Evolutionary conservation across 2,888 invertebrate genomes (phyloP), one percentile per base, ranked within the genome.

Genomic region (Drosophila barbarae): DNA sequence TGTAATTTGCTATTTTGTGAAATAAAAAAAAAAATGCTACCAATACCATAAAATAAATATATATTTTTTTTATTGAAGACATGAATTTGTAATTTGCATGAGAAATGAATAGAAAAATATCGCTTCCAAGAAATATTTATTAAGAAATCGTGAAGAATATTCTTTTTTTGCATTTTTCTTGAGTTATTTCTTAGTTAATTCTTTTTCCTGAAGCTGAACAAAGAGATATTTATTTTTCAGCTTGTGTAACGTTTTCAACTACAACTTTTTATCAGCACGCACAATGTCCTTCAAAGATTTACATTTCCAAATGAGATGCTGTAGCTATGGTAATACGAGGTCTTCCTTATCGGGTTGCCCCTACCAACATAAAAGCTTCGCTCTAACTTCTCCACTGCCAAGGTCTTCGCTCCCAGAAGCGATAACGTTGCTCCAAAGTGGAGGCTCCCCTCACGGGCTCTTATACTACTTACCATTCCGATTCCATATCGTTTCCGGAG

Each of bases 401-500:
- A 75, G 78, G 84, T 51, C 60, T 57, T 6, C 12, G n/a, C 23
- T 6, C 35, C 30, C 28, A n/a, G 34, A 10, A 2, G n/a, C 30
- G 77, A 77, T 71, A 71, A 41, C 26, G 9, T 32, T 26, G 2
- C 15, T 9, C 44, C 13, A 13, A 36, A 34, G 12, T 13, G 13
- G 26, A 44, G 18, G 2, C 1, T 13, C 15, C n/a, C 38, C 60
- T 13, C 5, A 13, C 18, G 21, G 35, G 35, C 72, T 77, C 76
- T 72, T 75, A 72, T 73, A 75, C 54, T 15, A 13, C 15, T 41
- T 28, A n/a, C n/a, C 34, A 53, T 61, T 69, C 52, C 53, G 44
- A 42, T 81, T 72, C 73, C 72, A 63, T 57, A 68, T 63, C 32
- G 64, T 73, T 50, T 42, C 46, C 34, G 28, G 60, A 49, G 61